Evolutionary conservation across 1,140 invertebrate genomes (phyloP).

Genomic region (Metaphire vulgaris): DNA sequence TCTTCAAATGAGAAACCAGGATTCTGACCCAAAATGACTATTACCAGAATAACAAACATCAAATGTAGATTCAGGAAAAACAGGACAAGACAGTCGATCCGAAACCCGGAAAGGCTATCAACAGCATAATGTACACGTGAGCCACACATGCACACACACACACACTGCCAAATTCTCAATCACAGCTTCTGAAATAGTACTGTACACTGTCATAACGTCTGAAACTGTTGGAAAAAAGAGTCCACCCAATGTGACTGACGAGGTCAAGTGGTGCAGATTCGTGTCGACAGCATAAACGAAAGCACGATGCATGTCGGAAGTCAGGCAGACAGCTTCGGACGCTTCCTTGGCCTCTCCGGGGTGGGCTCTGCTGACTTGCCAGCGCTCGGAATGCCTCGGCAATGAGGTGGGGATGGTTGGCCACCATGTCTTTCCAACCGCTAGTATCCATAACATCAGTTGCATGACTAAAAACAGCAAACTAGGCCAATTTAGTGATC

Average conservation of each 20-base stretch:
- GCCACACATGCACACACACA: neutral
- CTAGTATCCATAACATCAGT: slow-evolving; percentile 98
- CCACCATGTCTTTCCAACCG: slow-evolving; percentile 96
- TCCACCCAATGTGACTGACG: neutral
- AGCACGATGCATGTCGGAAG: neutral
- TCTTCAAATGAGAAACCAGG: neutral
- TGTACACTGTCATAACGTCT: neutral
- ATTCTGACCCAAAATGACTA: neutral
- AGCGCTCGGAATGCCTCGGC: slow-evolving; percentile 95
- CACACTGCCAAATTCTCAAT: no score
- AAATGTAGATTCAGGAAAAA: neutral
- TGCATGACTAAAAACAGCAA: slow-evolving; percentile 74
- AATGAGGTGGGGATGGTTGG: slow-evolving; percentile 91
- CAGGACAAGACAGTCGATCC: neutral
- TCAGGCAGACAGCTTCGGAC: no score
- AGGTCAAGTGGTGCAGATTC: neutral
- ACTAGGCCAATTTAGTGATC: no score
- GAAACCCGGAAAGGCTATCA: neutral
- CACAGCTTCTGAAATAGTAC: no score
- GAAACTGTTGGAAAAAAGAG: neutral
- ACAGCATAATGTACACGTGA: no score
- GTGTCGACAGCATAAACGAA: neutral
- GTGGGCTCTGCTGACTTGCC: slow-evolving; percentile 94
- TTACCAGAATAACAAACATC: neutral
- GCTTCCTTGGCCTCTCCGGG: slow-evolving; percentile 87